Evolutionary conservation across 2,113 vertebrate genomes (phyloP), one percentile per base, ranked within the genome.

Genomic region (Nerophis ophidion): DNA sequence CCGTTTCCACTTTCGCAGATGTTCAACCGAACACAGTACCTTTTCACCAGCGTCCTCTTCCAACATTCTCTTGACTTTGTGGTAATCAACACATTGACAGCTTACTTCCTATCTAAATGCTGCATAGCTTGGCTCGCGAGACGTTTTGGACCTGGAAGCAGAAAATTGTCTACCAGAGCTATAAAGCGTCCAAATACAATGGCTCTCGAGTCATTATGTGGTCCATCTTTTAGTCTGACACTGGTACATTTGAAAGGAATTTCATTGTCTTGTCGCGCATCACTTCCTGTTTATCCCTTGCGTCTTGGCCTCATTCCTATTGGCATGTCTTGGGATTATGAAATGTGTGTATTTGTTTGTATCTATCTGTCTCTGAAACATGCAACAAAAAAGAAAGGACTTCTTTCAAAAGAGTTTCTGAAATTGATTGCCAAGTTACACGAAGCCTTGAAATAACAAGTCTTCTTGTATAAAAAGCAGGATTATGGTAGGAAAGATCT

Each of bases 391-490:
- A 40, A 26, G 26, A 26, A 26, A 8, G 38, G 38, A 40, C 38
- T 9, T 40, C 38, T 64, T 57, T 60, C 44, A 60, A 70, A 56
- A 71, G 61, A 71, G 65, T 66, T 70, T 57, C 11, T 38, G 66
- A 84, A 76, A 81, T 83, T 49, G 75, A 61, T 80, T 87, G 84
- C 71, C 65, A 81, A 77, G 77, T 72, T 82, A 9, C 3, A 9
- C 10, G 38, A 40, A 40, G 7, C 38, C 8, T 66, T 75, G 81
- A 85, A 78, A 62, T 70, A 69, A 81, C 68, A 49, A 47, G 76
- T 54, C 49, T 79, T 83, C 66, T 74, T 79, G 77, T 84, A 80
- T 57, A 61, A 83, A 51, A 81, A 80, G 75, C 55, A 64, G 67
- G 75, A 68, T 81, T 65, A 58, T 1, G 19, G 10, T 40, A 40